Evolutionary conservation across 2,113 vertebrate genomes (phyloP).

Genomic region (Ascaphus truei): DNA sequence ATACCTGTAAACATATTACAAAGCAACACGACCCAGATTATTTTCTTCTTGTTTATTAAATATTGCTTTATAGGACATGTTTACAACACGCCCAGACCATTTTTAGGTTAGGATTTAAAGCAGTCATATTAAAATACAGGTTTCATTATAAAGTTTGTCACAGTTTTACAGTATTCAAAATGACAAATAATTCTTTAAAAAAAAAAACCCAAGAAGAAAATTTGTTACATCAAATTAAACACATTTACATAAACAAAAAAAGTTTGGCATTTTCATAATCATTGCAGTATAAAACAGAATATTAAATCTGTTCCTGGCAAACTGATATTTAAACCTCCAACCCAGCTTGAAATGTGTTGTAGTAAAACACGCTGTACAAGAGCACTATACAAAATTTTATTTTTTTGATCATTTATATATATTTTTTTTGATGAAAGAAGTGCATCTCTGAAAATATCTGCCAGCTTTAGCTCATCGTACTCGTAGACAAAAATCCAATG

Average conservation of each 20-base stretch:
- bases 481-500: slow-evolving; percentile 53
- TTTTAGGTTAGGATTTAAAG: slow-evolving; percentile 78
- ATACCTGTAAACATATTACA: background rate
- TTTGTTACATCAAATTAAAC: slow-evolving; percentile 80
- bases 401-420: slow-evolving; percentile 64
- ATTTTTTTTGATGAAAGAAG: slow-evolving; percentile 78
- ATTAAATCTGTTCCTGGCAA: slow-evolving; percentile 74
- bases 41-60: slow-evolving; percentile 83
- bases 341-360: slow-evolving; percentile 66
- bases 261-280: slow-evolving; percentile 84
- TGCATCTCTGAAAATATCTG: slow-evolving; percentile 84
- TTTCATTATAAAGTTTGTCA: slow-evolving; percentile 94
- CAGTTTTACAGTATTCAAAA: slow-evolving; percentile 94
- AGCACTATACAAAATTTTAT: slow-evolving; percentile 84
- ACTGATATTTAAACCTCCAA: slow-evolving; percentile 60
- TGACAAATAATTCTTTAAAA: slow-evolving; percentile 78
- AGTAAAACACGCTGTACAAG: slow-evolving; percentile 92
- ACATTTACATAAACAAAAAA: slow-evolving; percentile 72
- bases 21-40: no score
- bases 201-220: slow-evolving; percentile 61
- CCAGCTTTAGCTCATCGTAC: slow-evolving; percentile 69
- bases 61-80: slow-evolving; percentile 82
- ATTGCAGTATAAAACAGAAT: slow-evolving; percentile 81
- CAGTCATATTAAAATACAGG: slow-evolving; percentile 94
- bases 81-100: slow-evolving; percentile 78